These are phyloP conservation scores for Streptopelia turtur DNA, from an alignment of 2,797 vertebrate genomes.

Conservation along the genomic window DNA sequence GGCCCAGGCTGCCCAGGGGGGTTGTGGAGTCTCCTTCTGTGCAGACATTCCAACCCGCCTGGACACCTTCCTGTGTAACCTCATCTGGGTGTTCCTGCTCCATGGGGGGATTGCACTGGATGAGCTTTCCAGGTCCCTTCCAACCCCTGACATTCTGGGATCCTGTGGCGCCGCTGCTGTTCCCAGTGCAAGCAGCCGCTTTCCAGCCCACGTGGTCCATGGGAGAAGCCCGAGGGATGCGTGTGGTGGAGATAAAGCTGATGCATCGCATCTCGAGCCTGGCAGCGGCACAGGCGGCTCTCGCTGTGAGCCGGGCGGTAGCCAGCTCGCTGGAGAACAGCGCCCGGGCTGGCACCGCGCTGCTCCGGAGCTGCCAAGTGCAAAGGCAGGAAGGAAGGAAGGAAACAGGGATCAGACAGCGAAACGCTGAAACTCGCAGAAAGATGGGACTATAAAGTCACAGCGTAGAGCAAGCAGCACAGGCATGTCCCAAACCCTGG, in stretches of 20 bases:
- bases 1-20: too few relatives aligned
- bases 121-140: too few relatives aligned
- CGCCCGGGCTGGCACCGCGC: neutral
- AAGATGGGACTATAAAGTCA: neutral
- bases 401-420: conserved; percentile 7
- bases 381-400: conserved; percentile 35
- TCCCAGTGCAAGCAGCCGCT: fast-evolving
- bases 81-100: too few relatives aligned
- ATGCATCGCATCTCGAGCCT: neutral
- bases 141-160: too few relatives aligned
- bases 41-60: too few relatives aligned
- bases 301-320: neutral
- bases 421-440: neutral
- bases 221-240: fast-evolving
- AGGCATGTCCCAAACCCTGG: neutral
- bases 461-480: neutral
- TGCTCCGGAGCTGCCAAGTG: neutral
- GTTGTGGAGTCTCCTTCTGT: too few relatives aligned
- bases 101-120: too few relatives aligned
- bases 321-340: neutral
- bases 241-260: neutral
- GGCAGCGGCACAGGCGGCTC: neutral
- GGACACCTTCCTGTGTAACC: too few relatives aligned
- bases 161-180: fast-evolving
- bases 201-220: fast-evolving